Base-by-base conservation (phyloP, 2,113 vertebrate species). In the Typhlomys cinereus region DNA sequence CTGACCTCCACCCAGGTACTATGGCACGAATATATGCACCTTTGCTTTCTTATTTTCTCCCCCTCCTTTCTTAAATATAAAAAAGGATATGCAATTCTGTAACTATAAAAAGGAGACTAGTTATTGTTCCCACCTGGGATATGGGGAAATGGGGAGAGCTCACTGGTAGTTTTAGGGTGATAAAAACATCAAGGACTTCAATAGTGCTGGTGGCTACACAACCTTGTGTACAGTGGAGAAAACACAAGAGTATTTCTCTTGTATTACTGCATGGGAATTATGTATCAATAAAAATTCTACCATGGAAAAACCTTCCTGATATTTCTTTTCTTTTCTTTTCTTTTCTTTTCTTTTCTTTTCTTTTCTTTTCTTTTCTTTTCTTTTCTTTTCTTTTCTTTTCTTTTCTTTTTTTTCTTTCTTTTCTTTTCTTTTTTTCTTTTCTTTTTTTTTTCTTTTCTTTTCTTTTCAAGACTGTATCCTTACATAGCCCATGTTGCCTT, bases 131-230 rank as follows among this genome's bases (percentile, higher is more conserved):
- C 67, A 31, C 36, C 76, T 88, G 41, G 23, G 29, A 11, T 70
- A 61, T 17, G 34, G 5, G 57, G 27, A 29, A 88, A 87, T 82
- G 46, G 74, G 71, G 46, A 80, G 11, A 79, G 80, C 8, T 36
- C 41, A 18, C 48, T 82, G 17, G 48, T 70, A 59, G 29, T 13
- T 70, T 36, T 85, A 85, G 69, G 54, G 34, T 39, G 39, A 71
- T 64, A 8, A 81, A 89, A 85, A 59, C 50, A 67, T 79, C 76
- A 34, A 85, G 57, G 64, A 79, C 50, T 83, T 83, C 82, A 50
- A 31, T 54, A 73, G 57, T 7, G 29, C 41, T 83, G 27, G 80
- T 83, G 41, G 76, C 90, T 41, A 21, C 50, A 48, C 25, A 36
- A 73, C 10, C 39, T 57, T 75, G 15, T 57, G 27, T 71, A 54